Conservation (phyloP, 2,888 invertebrate species). For the Bruchidius siliquastri region DNA sequence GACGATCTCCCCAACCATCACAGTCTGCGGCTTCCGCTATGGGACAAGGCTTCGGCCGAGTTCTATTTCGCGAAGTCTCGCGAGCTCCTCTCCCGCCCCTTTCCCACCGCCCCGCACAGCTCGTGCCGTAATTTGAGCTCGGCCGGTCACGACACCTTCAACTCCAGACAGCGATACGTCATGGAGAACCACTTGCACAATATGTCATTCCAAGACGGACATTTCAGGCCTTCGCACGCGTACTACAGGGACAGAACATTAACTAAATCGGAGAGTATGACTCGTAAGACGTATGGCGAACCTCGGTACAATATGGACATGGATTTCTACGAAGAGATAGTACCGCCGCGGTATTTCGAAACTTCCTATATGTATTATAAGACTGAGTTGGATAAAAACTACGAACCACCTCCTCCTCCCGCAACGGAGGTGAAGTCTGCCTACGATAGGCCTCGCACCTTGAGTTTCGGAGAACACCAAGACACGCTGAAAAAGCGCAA, state of each 20-base stretch:
- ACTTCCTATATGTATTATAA: conserved; percentile 39
- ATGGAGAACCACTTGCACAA: conserved; percentile 36
- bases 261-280: conserved; percentile 47
- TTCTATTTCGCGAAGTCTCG: conserved; percentile 70
- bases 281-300: conserved; percentile 42
- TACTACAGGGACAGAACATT: conserved; percentile 42
- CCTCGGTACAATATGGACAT: conserved; percentile 20
- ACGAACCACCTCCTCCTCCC: background rate
- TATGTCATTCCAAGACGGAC: conserved; percentile 35
- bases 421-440: conserved; percentile 4
- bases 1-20: conserved; percentile 46
- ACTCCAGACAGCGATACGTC: conserved; percentile 19
- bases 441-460: conserved; percentile 31
- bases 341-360: conserved; percentile 25
- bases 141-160: conserved; percentile 23
- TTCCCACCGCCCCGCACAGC: conserved; percentile 40
- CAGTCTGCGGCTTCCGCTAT: conserved; percentile 57
- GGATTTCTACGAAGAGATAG: conserved; percentile 4
- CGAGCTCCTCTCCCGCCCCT: conserved; percentile 61
- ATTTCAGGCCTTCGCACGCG: conserved; percentile 24
- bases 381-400: conserved; percentile 27
- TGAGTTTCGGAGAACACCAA: conserved; percentile 33
- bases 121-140: conserved; percentile 40
- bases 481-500: conserved; percentile 35
- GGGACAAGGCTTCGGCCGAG: conserved; percentile 70